phyloP scores from a whole-genome alignment of 2,797 vertebrate species.

The Hylomyscus alleni region DNA sequence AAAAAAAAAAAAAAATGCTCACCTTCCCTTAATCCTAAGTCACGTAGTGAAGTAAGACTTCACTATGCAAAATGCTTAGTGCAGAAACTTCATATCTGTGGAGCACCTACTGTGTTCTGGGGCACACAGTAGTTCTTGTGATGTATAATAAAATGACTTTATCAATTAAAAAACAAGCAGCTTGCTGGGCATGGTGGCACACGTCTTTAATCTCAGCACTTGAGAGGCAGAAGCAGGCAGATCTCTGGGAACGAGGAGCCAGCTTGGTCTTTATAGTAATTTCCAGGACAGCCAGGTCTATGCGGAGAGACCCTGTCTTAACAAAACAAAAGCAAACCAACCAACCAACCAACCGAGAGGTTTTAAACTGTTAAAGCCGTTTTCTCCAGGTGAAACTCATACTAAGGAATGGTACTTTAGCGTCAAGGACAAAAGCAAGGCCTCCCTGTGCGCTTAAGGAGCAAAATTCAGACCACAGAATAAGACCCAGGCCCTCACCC shows the following conservation, averaged over 20 bases:
- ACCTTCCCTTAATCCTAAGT: not conserved
- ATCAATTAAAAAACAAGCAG: not conserved
- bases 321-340: not conserved
- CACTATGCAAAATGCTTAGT: rapidly evolving
- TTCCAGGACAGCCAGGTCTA: not conserved
- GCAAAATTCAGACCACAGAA: not conserved
- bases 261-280: not conserved
- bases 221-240: not conserved
- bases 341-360: not conserved
- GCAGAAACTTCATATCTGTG: not conserved
- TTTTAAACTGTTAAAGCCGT: not conserved
- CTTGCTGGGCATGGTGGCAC: not conserved
- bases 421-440: not conserved
- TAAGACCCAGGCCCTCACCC: not conserved
- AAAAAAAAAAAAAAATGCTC: too few species aligned
- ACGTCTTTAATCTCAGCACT: not conserved
- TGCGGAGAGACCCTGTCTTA: not conserved
- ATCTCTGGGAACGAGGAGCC: not conserved
- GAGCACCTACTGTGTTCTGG: not conserved
- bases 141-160: not conserved
- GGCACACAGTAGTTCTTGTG: not conserved
- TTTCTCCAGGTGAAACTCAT: not conserved
- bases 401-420: not conserved
- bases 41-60: not conserved
- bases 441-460: not conserved